Conservation (phyloP, 2,797 vertebrate species). For the Menidia menidia region DNA sequence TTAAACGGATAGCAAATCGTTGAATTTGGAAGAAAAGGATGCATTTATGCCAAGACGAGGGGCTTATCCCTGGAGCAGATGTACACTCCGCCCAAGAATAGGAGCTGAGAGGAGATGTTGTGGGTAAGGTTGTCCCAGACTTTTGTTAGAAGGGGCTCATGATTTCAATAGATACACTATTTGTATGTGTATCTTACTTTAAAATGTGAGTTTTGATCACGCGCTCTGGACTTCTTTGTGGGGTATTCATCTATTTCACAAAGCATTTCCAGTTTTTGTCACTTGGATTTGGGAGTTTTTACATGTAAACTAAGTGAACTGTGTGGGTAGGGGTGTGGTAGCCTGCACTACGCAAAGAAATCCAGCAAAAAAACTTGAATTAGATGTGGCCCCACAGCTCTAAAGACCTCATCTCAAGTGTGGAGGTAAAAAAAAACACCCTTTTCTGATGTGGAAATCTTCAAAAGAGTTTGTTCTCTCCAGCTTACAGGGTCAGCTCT, state of each 20-base stretch:
- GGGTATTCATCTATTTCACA: no score
- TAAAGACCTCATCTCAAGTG: not conserved
- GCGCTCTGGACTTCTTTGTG: not conserved
- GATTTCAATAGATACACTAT: not conserved
- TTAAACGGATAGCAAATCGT: conserved; percentile 23
- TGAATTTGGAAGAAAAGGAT: conserved; percentile 42
- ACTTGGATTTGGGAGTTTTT: not conserved
- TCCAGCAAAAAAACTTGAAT: not conserved
- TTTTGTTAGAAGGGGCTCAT: conserved; percentile 27
- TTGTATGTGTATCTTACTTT: conserved; percentile 30
- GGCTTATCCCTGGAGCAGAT: conserved; percentile 44
- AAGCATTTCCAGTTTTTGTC: not conserved
- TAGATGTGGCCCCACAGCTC: conserved; percentile 2
- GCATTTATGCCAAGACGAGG: conserved; percentile 46
- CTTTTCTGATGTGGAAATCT: no score
- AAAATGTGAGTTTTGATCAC: not conserved
- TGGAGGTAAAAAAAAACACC: no score
- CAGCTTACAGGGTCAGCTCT: no score
- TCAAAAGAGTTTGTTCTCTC: no score
- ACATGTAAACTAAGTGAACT: not conserved
- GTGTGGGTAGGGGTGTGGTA: not conserved
- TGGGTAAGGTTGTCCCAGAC: conserved; percentile 28
- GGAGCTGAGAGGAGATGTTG: conserved; percentile 47
- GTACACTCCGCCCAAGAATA: conserved; percentile 28
- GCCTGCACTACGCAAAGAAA: not conserved